Conservation (phyloP, 2,113 vertebrate genomes). For the Burhinus oedicnemus region DNA sequence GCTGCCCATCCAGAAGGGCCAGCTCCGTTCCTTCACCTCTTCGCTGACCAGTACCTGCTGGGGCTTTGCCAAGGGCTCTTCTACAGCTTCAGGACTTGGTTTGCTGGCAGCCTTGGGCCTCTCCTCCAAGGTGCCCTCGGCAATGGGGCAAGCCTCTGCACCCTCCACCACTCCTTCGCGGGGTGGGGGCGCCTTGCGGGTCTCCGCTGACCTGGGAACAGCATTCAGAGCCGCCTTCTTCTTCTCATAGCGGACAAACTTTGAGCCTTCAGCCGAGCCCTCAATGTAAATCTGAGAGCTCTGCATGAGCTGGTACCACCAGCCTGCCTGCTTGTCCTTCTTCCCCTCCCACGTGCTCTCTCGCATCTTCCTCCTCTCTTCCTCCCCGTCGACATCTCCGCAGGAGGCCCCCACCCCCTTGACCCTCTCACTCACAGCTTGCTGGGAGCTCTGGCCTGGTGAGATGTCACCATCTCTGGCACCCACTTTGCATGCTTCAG, state of each 20-base stretch:
- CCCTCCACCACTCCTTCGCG: conserved; percentile 94
- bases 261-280: conserved; percentile 80
- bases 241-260: conserved; percentile 85
- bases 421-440: conserved; percentile 38
- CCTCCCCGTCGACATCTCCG: conserved; percentile 56
- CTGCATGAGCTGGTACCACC: conserved; percentile 99
- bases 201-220: not conserved
- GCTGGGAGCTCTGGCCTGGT: not conserved
- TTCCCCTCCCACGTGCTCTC: conserved; percentile 49
- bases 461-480: conserved; percentile 21
- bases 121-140: conserved; percentile 52
- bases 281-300: conserved; percentile 98
- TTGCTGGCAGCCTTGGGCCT: not conserved
- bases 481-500: not conserved
- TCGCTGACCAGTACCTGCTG: not conserved
- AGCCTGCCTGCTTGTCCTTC: conserved; percentile 85
- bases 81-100: not conserved
- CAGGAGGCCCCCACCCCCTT: conserved; percentile 74
- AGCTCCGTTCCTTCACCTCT: conserved; percentile 67
- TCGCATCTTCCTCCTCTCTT: conserved; percentile 13
- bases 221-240: conserved; percentile 51
- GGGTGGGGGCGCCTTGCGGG: conserved; percentile 76
- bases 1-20: conserved; percentile 94
- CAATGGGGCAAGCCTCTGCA: conserved; percentile 76
- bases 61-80: conserved; percentile 30